Conservation (phyloP, 2,113 vertebrate genomes). For the Speoplatyrhinus poulsoni region DNA sequence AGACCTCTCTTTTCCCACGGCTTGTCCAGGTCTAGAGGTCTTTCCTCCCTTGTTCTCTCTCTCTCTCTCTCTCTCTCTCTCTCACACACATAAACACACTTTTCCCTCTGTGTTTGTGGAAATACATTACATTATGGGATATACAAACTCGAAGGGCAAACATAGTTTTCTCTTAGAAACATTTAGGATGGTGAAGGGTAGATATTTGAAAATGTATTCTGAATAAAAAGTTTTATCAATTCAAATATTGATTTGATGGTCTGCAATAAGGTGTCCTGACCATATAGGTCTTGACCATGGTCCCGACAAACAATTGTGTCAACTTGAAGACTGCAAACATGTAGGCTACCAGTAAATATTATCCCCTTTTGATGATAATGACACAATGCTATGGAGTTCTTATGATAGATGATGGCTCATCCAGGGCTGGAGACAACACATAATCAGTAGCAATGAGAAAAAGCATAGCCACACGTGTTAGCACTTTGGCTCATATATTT, state of each 20-base stretch:
- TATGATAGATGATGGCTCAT: not conserved
- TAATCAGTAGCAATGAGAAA: slow-evolving; percentile 36
- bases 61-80: slow-evolving; percentile 36
- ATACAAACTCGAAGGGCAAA: slow-evolving; percentile 53
- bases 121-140: slow-evolving; percentile 55
- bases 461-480: slow-evolving; percentile 61
- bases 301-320: too few species aligned
- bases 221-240: not conserved
- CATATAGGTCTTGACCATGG: too few species aligned
- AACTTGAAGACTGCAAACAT: too few species aligned
- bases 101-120: slow-evolving; percentile 43
- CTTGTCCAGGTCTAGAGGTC: slow-evolving; percentile 68
- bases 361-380: slow-evolving; percentile 3
- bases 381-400: not conserved
- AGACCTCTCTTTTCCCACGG: slow-evolving; percentile 77
- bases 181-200: slow-evolving; percentile 10
- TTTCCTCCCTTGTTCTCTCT: slow-evolving; percentile 35
- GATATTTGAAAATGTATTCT: slow-evolving; percentile 13
- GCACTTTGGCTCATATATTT: slow-evolving; percentile 64
- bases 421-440: slow-evolving; percentile 11
- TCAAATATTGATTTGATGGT: not conserved
- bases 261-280: too few species aligned
- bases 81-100: not conserved
- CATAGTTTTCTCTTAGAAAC: slow-evolving; percentile 38
- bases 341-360: too few species aligned